phyloP scores from a whole-genome alignment of 2,797 vertebrate species.

The Neosilurus hyrtlii region DNA sequence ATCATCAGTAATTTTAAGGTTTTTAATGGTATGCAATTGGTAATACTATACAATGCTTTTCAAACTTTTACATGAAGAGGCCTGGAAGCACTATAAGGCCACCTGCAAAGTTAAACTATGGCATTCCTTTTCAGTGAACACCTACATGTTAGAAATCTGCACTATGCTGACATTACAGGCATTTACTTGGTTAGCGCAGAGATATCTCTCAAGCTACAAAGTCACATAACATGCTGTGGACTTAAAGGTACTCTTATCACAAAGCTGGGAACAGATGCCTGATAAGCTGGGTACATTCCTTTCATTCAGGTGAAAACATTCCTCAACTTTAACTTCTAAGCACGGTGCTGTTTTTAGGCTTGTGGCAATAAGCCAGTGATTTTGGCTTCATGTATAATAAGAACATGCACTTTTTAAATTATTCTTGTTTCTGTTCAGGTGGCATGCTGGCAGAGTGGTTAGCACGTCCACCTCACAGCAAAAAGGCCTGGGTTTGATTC shows the following conservation, averaged over 20 bases:
- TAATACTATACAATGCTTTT: not conserved
- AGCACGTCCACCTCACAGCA: too few relatives aligned
- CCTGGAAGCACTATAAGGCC: conserved; percentile 37
- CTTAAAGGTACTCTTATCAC: conserved; percentile 39
- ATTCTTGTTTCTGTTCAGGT: not conserved
- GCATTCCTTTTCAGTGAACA: conserved; percentile 32
- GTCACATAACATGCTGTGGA: conserved; percentile 28
- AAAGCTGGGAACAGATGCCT: conserved; percentile 20
- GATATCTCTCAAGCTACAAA: not conserved
- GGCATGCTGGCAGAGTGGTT: too few relatives aligned
- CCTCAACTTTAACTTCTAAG: not conserved
- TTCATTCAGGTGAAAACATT: conserved; percentile 33
- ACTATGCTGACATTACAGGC: not conserved
- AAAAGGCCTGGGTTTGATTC: too few relatives aligned
- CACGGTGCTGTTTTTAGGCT: not conserved
- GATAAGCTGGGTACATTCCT: conserved; percentile 48
- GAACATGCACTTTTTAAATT: not conserved
- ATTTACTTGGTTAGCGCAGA: not conserved
- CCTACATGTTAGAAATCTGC: conserved; percentile 22
- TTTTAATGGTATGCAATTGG: conserved; percentile 1
- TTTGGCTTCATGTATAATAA: not conserved
- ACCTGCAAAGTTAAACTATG: conserved; percentile 24
- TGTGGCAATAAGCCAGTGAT: not conserved
- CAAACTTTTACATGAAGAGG: not conserved
- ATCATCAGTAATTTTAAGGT: not conserved